Percentiles rank a stretch among this genome's conserved stretches.
phyloP scores from a whole-genome alignment of 2,888 invertebrate species.

The Eudemis profundana region DNA sequence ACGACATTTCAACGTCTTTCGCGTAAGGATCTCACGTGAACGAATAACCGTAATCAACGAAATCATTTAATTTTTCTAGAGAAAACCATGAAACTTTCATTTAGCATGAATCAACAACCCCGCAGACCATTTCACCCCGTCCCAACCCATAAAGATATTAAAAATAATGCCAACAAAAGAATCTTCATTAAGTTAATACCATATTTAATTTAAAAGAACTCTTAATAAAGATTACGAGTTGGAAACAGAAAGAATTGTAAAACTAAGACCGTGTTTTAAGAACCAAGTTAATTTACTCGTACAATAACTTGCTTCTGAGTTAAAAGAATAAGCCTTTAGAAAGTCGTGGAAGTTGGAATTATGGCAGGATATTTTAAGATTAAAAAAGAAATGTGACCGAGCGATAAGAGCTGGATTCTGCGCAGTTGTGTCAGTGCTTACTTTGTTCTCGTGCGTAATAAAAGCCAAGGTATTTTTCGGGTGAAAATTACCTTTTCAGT shows the following conservation, averaged over 20 bases:
- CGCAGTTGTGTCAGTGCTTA: background rate
- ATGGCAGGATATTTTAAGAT: constrained; percentile 17
- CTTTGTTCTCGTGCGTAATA: background rate
- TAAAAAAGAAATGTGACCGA: constrained; percentile 17
- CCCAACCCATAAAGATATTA: background rate
- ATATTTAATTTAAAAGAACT: constrained; percentile 23
- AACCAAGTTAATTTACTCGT: constrained; percentile 19
- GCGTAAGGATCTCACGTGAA: too few species aligned
- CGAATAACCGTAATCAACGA: too few species aligned
- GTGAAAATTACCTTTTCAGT: background rate
- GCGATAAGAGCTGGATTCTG: constrained; percentile 6
- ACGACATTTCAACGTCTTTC: too few species aligned
- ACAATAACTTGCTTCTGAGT: constrained; percentile 26
- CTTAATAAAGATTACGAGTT: constrained; percentile 19
- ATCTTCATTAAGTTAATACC: background rate
- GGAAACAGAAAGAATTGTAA: constrained; percentile 9
- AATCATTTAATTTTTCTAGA: background rate
- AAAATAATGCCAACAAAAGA: background rate
- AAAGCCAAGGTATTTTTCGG: background rate
- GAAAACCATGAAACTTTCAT: background rate
- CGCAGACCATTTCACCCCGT: background rate
- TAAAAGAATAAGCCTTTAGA: constrained; percentile 1
- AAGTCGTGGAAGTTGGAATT: constrained; percentile 26
- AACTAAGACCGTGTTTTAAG: constrained; percentile 16
- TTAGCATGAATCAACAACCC: background rate